Evolutionary conservation across 2,113 vertebrate genomes (phyloP).

Genomic region (Mionectes macconnelli): DNA sequence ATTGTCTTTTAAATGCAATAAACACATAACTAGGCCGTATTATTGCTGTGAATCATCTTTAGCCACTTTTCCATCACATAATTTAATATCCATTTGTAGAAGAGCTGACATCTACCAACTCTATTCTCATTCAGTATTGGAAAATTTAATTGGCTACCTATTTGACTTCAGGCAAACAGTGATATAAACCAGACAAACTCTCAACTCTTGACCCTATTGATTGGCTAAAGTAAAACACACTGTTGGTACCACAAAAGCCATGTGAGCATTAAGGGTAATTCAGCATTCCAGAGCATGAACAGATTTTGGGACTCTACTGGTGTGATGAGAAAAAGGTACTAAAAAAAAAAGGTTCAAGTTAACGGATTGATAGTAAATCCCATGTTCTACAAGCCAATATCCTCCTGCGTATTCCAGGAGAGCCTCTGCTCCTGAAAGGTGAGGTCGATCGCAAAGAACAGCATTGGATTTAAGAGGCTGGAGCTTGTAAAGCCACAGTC

Average conservation of each 20-base stretch:
- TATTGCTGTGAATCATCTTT: slow-evolving; percentile 46
- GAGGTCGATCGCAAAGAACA: neutral
- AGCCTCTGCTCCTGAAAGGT: neutral
- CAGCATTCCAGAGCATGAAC: neutral
- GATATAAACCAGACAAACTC: slow-evolving; percentile 66
- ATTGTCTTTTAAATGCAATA: slow-evolving; percentile 20
- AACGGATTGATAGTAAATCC: slow-evolving; percentile 33
- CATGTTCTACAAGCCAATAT: neutral
- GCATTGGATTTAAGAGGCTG: neutral
- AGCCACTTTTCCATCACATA: slow-evolving; percentile 46
- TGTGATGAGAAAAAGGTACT: neutral
- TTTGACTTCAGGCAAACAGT: slow-evolving; percentile 64
- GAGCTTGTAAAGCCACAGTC: neutral
- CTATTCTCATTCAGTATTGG: slow-evolving; percentile 48
- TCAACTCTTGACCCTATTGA: slow-evolving; percentile 64
- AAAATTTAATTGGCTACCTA: slow-evolving; percentile 72
- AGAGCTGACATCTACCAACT: slow-evolving; percentile 56
- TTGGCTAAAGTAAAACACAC: slow-evolving; percentile 45
- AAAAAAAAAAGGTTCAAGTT: neutral
- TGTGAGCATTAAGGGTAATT: neutral
- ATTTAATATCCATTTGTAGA: slow-evolving; percentile 64
- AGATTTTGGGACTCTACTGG: neutral
- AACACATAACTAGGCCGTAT: slow-evolving; percentile 46
- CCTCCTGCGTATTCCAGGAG: neutral
- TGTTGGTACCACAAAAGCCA: slow-evolving; percentile 1